Percentiles rank a stretch among this genome's conserved stretches.
Conservation (phyloP, 2,113 vertebrate species). For the Recurvirostra avosetta region DNA sequence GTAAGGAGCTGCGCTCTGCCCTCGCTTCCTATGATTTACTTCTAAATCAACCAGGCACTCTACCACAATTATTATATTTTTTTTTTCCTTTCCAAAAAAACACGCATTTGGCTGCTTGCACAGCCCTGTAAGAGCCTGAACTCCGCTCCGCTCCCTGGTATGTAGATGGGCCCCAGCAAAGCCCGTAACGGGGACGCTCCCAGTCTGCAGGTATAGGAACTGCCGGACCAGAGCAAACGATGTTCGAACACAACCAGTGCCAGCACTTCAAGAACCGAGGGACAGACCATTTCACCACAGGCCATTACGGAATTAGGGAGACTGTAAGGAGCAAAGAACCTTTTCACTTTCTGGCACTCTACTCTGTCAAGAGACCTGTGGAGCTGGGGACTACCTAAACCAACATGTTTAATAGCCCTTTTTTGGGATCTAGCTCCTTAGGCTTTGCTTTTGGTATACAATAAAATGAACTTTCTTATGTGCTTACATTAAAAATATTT, state of each 20-base stretch:
- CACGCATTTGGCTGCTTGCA: neutral
- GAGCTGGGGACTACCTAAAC: neutral
- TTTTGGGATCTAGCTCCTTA: neutral
- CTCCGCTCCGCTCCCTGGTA: neutral
- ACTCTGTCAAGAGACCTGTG: neutral
- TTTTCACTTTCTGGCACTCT: neutral
- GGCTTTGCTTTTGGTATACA: neutral
- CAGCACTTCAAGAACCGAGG: neutral
- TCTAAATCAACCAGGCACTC: conserved; percentile 2
- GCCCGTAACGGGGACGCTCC: fast-evolving
- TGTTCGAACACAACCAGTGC: neutral
- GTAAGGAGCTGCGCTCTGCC: conserved; percentile 28
- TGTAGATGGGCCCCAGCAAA: neutral
- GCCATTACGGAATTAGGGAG: neutral
- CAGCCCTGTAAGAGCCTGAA: neutral
- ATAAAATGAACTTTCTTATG: neutral
- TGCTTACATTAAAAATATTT: neutral
- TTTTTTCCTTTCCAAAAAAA: neutral
- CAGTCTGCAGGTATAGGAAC: neutral
- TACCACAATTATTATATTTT: neutral
- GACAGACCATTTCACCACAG: fast-evolving
- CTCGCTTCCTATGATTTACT: conserved; percentile 31
- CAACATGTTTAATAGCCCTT: neutral
- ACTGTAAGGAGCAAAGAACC: neutral
- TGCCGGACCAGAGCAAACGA: neutral